These are phyloP conservation scores for Boulengeromyrus knoepffleri DNA, from an alignment of 2,113 vertebrate genomes.

Conservation along the genomic window DNA sequence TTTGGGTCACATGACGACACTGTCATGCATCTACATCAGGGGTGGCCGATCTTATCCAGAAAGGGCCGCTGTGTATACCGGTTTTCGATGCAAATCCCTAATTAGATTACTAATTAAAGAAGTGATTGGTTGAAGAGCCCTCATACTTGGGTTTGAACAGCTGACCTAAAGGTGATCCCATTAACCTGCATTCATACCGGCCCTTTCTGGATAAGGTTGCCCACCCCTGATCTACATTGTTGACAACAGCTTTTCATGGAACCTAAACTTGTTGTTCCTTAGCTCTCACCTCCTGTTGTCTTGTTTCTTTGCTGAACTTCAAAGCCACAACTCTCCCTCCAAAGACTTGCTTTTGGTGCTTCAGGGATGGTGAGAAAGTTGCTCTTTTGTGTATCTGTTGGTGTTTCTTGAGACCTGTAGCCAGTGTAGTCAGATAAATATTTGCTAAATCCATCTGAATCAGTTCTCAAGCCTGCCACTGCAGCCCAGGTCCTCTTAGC, in stretches of 20 bases:
- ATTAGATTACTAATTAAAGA: too few species aligned
- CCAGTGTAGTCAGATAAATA: neutral
- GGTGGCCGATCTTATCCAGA: too few species aligned
- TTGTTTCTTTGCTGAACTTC: conserved; percentile 1
- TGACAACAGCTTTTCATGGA: neutral
- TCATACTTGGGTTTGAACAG: too few species aligned
- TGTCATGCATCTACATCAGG: too few species aligned
- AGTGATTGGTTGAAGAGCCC: too few species aligned
- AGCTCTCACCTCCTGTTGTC: neutral
- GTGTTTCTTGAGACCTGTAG: neutral
- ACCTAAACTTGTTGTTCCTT: neutral
- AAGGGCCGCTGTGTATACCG: too few species aligned
- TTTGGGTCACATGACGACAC: too few species aligned
- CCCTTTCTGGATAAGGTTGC: too few species aligned
- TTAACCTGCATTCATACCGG: too few species aligned
- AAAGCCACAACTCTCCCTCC: neutral
- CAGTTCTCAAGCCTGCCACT: neutral
- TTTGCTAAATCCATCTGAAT: neutral
- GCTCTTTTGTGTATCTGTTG: neutral
- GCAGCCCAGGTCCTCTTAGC: neutral
- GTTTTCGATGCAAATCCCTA: too few species aligned
- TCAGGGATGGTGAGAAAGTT: neutral
- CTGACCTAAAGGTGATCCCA: too few species aligned
- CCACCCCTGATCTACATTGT: too few species aligned
- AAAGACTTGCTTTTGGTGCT: neutral